These are phyloP conservation scores for Paragorgia papillata DNA, from an alignment of 92 coral and sea anemone species.

Conservation along the genomic window DNA sequence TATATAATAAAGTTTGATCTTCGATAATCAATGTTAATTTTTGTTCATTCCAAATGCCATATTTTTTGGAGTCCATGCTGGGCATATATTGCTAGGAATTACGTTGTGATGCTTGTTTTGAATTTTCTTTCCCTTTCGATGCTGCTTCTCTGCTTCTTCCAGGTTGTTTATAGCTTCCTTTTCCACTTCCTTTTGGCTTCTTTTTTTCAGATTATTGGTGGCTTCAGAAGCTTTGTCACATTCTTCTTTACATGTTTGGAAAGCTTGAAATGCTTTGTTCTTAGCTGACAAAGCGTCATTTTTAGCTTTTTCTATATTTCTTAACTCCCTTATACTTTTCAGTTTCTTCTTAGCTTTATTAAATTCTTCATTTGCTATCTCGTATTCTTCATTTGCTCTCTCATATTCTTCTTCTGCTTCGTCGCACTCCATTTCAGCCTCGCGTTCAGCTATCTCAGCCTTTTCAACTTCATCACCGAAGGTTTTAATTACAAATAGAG, in stretches of 20 bases:
- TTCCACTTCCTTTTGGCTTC: too few species aligned
- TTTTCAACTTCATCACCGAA: slow-evolving; percentile 18
- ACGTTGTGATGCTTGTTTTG: neutral
- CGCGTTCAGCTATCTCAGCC: neutral
- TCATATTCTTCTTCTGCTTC: neutral
- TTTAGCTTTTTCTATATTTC: too few species aligned
- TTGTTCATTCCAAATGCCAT: slow-evolving; percentile 22
- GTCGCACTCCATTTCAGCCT: neutral
- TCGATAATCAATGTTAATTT: neutral
- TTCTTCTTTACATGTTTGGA: too few species aligned
- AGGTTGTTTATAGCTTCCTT: too few species aligned
- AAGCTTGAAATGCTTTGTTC: too few species aligned
- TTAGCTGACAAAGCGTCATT: too few species aligned
- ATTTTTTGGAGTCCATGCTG: neutral
- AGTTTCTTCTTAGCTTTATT: neutral
- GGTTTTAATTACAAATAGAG: slow-evolving; percentile 28
- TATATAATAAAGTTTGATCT: too few species aligned
- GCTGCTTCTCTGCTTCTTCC: too few species aligned
- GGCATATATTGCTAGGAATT: neutral
- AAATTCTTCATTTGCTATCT: neutral
- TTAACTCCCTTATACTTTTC: too few species aligned
- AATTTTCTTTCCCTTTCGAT: neutral
- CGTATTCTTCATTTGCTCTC: neutral
- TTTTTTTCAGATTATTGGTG: too few species aligned
- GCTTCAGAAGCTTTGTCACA: too few species aligned